Evolutionary conservation across 2,888 invertebrate genomes (phyloP), one percentile per base, ranked within the genome.

Genomic region (Lasioglossum pauxillum): DNA sequence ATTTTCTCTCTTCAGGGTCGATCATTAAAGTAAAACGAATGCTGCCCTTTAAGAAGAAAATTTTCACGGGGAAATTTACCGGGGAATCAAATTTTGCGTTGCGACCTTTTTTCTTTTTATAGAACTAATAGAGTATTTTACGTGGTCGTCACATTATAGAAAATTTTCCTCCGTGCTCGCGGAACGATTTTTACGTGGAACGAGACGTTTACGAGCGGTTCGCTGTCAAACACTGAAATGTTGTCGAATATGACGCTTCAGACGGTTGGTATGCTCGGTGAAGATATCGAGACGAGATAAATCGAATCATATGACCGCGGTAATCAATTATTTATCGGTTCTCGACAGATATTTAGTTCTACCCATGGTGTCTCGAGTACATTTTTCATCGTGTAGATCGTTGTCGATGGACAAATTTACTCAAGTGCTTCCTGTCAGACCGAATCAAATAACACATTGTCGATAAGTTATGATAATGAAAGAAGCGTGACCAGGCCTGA

Each of bases 321-420:
- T 75, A 84, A 85, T 85, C 79, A 79, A 53, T 78, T 84, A 75
- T 67, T 84, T 85, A 79, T 85, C 84, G 64, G 35, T 72, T 60
- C 49, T 53, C 8, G 19, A 74, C 1, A 53, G 84, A 71, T 78
- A 84, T n/a, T 35, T 27, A 69, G 35, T 67, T 31, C 14, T 19
- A 53, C 53, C 44, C 78, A 72, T 72, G 60, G 49, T 53, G 60
- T 72, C 27, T 84, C 35, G 60, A 84, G 72, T 84, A 57, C 41
- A 72, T 41, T 82, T 76, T 53, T 44, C 53, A 79, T 82, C 64
- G 12, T 27, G 27, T 77, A n/a, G 75, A 84, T 72, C 12, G 27
- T 60, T 71, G 71, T 64, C 60, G 27, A 14, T 71, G 10, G 16
- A 19, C 23, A 71, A 78, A 83, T 46, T 23, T 60, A 60, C 27